These are phyloP conservation scores for Drosophila merina DNA, from an alignment of 2,888 invertebrate genomes.

Conservation along the genomic window DNA sequence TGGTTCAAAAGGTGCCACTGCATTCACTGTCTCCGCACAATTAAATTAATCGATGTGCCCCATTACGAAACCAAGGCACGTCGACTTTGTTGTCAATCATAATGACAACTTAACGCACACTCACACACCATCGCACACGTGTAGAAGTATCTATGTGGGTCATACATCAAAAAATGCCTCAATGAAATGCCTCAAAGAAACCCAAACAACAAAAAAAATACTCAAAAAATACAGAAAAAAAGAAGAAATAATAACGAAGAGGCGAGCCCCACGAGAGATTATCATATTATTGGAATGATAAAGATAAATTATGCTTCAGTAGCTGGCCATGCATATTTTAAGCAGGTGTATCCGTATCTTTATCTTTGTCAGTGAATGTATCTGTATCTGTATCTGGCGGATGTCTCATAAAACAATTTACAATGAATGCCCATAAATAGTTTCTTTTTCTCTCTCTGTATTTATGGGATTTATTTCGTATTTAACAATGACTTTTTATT, in stretches of 20 bases:
- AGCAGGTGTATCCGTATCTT: slow-evolving; percentile 24
- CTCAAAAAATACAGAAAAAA: neutral
- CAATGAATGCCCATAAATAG: neutral
- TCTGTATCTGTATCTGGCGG: neutral
- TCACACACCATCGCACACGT: slow-evolving; percentile 8
- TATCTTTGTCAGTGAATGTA: slow-evolving; percentile 2
- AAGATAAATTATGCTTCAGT: slow-evolving; percentile 66
- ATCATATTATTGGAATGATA: slow-evolving; percentile 65
- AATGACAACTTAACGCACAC: slow-evolving; percentile 61
- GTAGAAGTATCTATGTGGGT: slow-evolving; percentile 42
- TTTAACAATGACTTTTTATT: too few species aligned
- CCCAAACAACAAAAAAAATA: neutral
- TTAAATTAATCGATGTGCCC: slow-evolving; percentile 40
- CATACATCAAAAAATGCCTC: slow-evolving; percentile 41
- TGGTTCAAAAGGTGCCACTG: slow-evolving; percentile 28
- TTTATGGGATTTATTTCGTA: too few species aligned
- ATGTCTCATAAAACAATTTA: neutral
- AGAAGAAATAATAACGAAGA: slow-evolving; percentile 12
- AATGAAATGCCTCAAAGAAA: slow-evolving; percentile 23
- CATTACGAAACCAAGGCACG: slow-evolving; percentile 67
- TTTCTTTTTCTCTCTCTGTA: too few species aligned
- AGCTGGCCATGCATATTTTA: slow-evolving; percentile 39
- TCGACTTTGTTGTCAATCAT: slow-evolving; percentile 76
- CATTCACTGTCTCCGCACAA: slow-evolving; percentile 35
- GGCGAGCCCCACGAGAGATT: slow-evolving; percentile 25